Conservation (phyloP, 1,140 invertebrate genomes). For the Drosophila nigromelanica region DNA sequence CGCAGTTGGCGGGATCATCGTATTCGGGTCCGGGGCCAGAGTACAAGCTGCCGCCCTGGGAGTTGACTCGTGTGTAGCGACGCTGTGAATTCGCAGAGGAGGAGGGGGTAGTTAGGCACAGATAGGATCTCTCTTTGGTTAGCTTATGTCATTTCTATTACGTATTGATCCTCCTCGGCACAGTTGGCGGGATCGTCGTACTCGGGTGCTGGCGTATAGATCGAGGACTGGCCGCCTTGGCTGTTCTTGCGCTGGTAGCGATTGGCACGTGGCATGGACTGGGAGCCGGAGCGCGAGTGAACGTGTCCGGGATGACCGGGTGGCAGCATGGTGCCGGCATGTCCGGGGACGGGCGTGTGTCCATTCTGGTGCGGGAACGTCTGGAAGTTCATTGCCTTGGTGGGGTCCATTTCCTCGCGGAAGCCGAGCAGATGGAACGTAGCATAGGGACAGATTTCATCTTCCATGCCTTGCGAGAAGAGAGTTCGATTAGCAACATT, state of each 20-base stretch:
- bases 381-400: slow-evolving; percentile 93
- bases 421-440: slow-evolving; percentile 97
- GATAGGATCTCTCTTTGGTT: background rate
- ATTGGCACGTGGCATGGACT: slow-evolving; percentile 93
- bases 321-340: slow-evolving; percentile 91
- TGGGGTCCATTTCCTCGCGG: slow-evolving; percentile 97
- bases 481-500: slow-evolving; percentile 31
- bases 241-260: slow-evolving; percentile 88
- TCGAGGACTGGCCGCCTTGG: slow-evolving; percentile 88
- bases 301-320: slow-evolving; percentile 87
- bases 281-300: slow-evolving; percentile 93
- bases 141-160: slow-evolving; percentile 64
- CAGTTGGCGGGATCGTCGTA: slow-evolving; percentile 96
- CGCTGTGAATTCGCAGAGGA: slow-evolving; percentile 45
- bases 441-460: slow-evolving; percentile 97
- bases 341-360: slow-evolving; percentile 85
- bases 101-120: background rate
- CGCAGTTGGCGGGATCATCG: slow-evolving; percentile 95
- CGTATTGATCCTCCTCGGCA: slow-evolving; percentile 93
- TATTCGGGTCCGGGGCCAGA: slow-evolving; percentile 89
- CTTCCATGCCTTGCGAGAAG: slow-evolving; percentile 90
- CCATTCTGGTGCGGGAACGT: slow-evolving; percentile 94
- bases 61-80: slow-evolving; percentile 83
- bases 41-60: slow-evolving; percentile 82
- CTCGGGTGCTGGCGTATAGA: slow-evolving; percentile 90